These are phyloP conservation scores for Hyposoter dolosus DNA, from an alignment of 2,888 invertebrate genomes.

Conservation along the genomic window DNA sequence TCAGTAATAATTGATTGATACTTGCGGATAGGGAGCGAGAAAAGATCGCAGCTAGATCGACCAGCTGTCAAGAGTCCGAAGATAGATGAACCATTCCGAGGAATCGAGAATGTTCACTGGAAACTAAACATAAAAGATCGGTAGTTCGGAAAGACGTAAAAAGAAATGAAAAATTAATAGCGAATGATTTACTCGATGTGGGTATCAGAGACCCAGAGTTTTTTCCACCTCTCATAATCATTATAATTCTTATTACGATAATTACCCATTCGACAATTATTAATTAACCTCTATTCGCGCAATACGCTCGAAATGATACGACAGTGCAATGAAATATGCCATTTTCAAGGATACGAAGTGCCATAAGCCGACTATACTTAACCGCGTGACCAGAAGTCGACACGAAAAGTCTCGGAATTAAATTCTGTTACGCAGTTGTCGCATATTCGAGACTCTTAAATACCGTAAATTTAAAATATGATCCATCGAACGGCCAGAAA, in stretches of 20 bases:
- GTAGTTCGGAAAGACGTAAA: background rate
- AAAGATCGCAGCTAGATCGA: conserved; percentile 8
- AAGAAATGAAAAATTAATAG: background rate
- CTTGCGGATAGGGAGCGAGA: conserved; percentile 58
- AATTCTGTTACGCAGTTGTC: conserved; percentile 17
- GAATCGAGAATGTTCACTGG: conserved; percentile 2
- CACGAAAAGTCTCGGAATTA: conserved; percentile 39
- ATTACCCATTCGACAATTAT: background rate
- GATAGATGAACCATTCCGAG: conserved; percentile 54
- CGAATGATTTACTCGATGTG: background rate
- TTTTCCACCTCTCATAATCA: background rate
- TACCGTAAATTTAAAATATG: conserved; percentile 1
- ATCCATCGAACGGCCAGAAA: background rate
- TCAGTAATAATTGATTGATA: conserved; percentile 9
- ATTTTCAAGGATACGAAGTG: background rate
- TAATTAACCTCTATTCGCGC: background rate
- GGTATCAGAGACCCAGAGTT: background rate
- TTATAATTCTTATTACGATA: background rate
- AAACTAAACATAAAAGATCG: conserved; percentile 1
- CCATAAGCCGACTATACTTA: conserved; percentile 3
- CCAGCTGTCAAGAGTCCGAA: conserved; percentile 38
- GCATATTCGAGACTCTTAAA: background rate
- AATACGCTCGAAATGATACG: background rate
- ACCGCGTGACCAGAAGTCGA: background rate
- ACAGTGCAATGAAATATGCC: background rate